phyloP scores from a whole-genome alignment of 2,113 vertebrate species.

The Psilopsiagon aymara region DNA sequence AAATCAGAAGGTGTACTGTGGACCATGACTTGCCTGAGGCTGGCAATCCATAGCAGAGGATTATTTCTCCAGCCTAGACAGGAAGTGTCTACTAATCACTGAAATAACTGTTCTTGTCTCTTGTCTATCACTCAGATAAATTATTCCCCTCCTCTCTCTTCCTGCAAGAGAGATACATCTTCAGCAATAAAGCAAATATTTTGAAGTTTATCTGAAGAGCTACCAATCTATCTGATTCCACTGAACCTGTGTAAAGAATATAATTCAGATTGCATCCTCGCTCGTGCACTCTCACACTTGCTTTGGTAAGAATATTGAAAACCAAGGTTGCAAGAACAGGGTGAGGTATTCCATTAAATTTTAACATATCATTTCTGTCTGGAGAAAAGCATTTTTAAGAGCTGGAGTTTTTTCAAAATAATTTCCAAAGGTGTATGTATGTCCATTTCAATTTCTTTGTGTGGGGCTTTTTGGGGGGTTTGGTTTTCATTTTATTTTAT shows the following conservation, averaged over 20 bases:
- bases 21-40: not conserved
- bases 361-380: not conserved
- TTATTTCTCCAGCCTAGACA: conserved; percentile 4
- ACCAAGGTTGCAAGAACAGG: not conserved
- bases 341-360: not conserved
- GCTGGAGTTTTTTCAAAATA: not conserved
- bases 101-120: not conserved
- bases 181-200: not conserved
- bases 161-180: not conserved
- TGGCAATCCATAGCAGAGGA: not conserved
- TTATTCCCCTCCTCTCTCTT: not conserved
- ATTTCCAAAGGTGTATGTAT: not conserved
- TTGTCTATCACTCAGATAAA: not conserved
- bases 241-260: not conserved
- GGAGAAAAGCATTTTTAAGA: not conserved
- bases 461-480: not conserved
- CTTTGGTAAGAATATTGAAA: not conserved
- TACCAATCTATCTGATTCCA: not conserved
- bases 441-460: not conserved
- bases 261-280: not conserved
- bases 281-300: not conserved
- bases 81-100: not conserved
- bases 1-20: not conserved
- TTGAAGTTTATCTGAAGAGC: not conserved
- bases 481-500: not conserved